These are phyloP conservation scores for Embiotoca jacksoni DNA, from an alignment of 2,113 vertebrate species.

Conservation along the genomic window DNA sequence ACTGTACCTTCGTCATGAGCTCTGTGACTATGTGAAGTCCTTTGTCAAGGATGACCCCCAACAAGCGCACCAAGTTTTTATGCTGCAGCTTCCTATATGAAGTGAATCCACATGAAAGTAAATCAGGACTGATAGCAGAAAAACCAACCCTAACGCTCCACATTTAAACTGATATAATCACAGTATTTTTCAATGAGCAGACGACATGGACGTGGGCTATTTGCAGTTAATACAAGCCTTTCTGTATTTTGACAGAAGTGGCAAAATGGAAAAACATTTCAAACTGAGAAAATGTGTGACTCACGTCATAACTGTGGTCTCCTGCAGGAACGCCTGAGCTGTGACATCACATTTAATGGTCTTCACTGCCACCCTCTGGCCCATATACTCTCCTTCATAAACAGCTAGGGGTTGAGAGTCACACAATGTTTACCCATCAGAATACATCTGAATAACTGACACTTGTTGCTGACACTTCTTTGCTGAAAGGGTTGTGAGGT, in stretches of 20 bases:
- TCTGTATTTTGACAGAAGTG: too few relatives aligned
- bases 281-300: conserved; percentile 46
- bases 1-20: conserved; percentile 91
- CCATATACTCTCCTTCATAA: conserved; percentile 89
- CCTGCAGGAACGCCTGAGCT: conserved; percentile 90
- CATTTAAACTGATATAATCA: too few relatives aligned
- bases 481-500: not conserved
- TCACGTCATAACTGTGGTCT: conserved; percentile 95
- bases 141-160: too few relatives aligned
- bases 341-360: conserved; percentile 94
- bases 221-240: not conserved
- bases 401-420: conserved; percentile 81
- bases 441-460: too few relatives aligned
- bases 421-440: not conserved
- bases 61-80: conserved; percentile 90
- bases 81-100: conserved; percentile 89
- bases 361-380: conserved; percentile 94
- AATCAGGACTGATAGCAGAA: not conserved
- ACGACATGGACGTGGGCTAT: too few relatives aligned
- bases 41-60: conserved; percentile 92
- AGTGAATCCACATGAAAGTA: not conserved
- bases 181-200: too few relatives aligned
- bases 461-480: not conserved
- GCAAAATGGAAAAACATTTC: not conserved
- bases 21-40: conserved; percentile 94